Conservation (phyloP, 2,113 vertebrate species). For the Oncorhynchus kisutch region DNA sequence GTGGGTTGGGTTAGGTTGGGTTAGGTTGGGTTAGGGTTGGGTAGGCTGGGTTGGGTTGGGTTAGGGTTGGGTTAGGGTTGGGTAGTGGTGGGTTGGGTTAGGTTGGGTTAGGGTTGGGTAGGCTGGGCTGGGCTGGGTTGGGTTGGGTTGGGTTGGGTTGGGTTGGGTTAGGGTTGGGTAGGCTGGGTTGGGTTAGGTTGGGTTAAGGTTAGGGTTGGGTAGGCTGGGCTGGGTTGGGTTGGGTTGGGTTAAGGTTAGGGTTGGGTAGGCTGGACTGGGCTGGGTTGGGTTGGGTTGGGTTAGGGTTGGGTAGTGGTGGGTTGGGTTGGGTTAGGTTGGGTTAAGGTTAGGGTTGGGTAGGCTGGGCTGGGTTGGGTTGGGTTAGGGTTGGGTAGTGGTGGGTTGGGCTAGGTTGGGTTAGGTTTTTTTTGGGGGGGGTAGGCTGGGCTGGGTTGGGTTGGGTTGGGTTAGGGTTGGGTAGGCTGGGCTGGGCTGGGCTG, state of each 20-base stretch:
- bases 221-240: slow-evolving; percentile 4
- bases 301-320: too few relatives aligned
- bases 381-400: neutral
- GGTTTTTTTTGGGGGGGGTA: too few relatives aligned
- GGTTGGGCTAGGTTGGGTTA: slow-evolving; percentile 10
- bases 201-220: too few relatives aligned
- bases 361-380: neutral
- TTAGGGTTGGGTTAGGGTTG: too few relatives aligned
- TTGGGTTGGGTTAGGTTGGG: neutral
- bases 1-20: too few relatives aligned
- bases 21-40: slow-evolving; percentile 6
- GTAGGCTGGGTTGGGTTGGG: neutral
- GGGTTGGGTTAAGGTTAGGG: too few relatives aligned
- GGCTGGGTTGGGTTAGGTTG: slow-evolving; percentile 10
- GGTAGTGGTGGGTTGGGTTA: neutral
- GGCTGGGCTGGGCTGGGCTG: too few relatives aligned
- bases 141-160: neutral
- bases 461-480: neutral
- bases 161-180: neutral
- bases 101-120: slow-evolving; percentile 5
- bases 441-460: slow-evolving; percentile 1
- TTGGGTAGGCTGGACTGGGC: neutral
- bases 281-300: too few relatives aligned
- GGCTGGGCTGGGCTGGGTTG: neutral
- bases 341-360: neutral